These are phyloP conservation scores for Pseudonaja textilis DNA, from an alignment of 2,113 vertebrate species.

Conservation along the genomic window DNA sequence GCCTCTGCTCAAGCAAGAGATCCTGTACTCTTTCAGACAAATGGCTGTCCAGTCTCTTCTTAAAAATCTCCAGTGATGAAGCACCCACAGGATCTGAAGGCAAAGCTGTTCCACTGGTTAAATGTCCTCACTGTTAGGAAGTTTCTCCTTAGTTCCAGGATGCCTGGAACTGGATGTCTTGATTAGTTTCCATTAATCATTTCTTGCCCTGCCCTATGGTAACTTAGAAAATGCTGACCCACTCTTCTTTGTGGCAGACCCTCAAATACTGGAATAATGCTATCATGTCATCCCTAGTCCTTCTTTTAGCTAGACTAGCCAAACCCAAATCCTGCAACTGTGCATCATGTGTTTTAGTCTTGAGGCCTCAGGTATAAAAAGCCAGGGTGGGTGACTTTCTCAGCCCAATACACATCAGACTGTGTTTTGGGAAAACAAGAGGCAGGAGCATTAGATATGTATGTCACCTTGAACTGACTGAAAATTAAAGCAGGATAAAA, in stretches of 20 bases:
- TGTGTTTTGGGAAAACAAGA: not conserved
- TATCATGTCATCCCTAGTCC: not conserved
- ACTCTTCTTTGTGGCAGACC: not conserved
- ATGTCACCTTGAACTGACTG: not conserved
- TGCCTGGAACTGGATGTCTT: no score
- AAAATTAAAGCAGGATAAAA: not conserved
- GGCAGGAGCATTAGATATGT: not conserved
- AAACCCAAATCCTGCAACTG: not conserved
- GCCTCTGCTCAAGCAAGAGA: not conserved
- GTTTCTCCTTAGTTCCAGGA: no score
- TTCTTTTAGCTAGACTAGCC: not conserved
- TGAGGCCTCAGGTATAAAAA: not conserved
- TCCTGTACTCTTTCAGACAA: not conserved
- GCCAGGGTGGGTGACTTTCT: not conserved
- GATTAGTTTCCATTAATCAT: not conserved
- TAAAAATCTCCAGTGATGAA: not conserved
- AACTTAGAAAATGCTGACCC: not conserved
- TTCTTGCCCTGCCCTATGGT: not conserved
- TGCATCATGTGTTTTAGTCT: not conserved
- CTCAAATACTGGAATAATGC: not conserved
- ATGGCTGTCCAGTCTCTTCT: not conserved
- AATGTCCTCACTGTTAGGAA: no score
- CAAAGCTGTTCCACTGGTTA: no score
- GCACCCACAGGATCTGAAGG: no score
- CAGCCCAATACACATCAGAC: not conserved